Conservation (phyloP, 2,113 vertebrate species). For the Pitta sordida region DNA sequence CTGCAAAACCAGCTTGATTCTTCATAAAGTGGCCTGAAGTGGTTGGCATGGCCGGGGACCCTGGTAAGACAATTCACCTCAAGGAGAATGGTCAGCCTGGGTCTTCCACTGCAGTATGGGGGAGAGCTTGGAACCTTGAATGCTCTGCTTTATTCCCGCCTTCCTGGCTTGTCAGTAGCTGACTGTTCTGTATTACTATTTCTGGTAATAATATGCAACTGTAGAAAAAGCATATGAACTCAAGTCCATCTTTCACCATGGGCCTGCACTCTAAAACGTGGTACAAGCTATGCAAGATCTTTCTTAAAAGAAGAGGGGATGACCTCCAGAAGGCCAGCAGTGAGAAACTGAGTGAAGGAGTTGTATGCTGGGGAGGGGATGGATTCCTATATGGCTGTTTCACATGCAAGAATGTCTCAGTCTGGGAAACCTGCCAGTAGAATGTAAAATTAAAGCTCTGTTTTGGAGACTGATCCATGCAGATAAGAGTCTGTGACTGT, state of each 20-base stretch:
- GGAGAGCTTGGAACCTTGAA: background rate
- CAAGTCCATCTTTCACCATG: background rate
- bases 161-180: background rate
- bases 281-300: background rate
- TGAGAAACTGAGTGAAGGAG: conserved; percentile 8
- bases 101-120: background rate
- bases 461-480: conserved; percentile 18
- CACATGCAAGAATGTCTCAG: conserved; percentile 53
- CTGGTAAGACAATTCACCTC: background rate
- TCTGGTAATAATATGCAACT: conserved; percentile 35
- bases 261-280: background rate
- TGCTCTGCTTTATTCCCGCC: conserved; percentile 13
- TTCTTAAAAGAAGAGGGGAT: background rate
- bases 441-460: conserved; percentile 60
- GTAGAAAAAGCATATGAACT: background rate
- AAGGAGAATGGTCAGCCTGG: background rate
- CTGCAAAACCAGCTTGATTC: background rate
- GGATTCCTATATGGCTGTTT: conserved; percentile 37
- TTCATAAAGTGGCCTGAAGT: background rate
- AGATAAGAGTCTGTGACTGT: conserved; percentile 56
- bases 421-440: conserved; percentile 53
- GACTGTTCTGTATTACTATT: conserved; percentile 32
- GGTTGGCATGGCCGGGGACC: background rate
- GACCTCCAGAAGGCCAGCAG: background rate
- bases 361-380: background rate